Base-by-base conservation (phyloP, 2,797 vertebrate genomes). In the Lophius americanus region DNA sequence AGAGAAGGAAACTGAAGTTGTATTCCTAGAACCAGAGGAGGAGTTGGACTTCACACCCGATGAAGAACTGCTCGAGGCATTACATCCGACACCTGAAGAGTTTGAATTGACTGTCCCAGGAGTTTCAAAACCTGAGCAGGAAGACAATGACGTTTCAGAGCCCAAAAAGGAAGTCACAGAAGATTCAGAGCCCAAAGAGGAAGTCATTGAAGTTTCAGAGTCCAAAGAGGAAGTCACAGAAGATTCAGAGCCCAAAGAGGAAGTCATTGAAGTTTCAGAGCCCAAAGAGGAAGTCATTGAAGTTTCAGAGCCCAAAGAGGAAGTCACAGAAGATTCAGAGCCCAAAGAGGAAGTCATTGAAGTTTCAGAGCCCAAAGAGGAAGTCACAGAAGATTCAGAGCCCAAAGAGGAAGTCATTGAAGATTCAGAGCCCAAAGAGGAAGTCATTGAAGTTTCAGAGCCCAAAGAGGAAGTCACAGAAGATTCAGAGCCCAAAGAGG, bases 1-100 rank as follows among this genome's bases (percentile, higher is more conserved):
- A 8, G 71, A 76, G 33, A 7, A 59, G 49, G 64, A 76, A 68
- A 51, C 57, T 50, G 49, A 74, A 37, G 50, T 32, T 48, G 51
- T 59, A 36, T 36, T 60, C 4, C 13, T 51, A 3, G 50, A 75
- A 36, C 51, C 66, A 54, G 70, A 74, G 5, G 37, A 5, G 61
- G 71, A 41, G 9, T 13, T 50, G 6, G 68, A 10, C 7, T 32
- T 46, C 0, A 38, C 51, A 56, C 10, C 50, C 23, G 60, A 64
- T 3, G 63, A 72, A 52, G 57, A 66, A 36, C n/a, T 1, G 8
- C 14, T 53, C 1, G 59, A 76, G 11, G 51, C 48, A 56, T 46
- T 70, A 32, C 60, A 69, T 53, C 61, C 52, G 0, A 56, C 54
- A 36, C 50, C 58, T 35, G 72, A 68, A 38, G 23, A 51, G 49